These are phyloP conservation scores for Lordiphosa stackelbergi DNA, from an alignment of 1,140 invertebrate species.

Conservation along the genomic window DNA sequence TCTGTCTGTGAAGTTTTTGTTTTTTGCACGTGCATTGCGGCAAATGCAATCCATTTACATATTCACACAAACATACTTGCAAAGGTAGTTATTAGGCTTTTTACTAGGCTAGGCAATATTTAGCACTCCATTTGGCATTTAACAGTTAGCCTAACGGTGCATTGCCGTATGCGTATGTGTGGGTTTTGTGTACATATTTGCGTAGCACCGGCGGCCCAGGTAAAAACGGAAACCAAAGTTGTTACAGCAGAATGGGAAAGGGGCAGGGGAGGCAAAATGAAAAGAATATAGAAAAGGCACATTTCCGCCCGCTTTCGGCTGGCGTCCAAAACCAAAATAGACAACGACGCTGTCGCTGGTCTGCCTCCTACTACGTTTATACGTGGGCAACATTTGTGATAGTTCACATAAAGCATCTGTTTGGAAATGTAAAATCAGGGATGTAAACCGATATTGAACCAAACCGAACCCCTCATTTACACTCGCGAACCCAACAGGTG, in stretches of 20 bases:
- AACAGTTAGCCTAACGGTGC: conserved; percentile 50
- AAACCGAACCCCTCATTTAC: no score
- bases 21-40: conserved; percentile 23
- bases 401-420: no score
- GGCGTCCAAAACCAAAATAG: conserved; percentile 68
- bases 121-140: conserved; percentile 58
- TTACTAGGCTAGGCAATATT: no score
- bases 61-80: no score
- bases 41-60: conserved; percentile 26
- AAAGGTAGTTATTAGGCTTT: no score
- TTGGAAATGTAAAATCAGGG: no score
- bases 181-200: conserved; percentile 30
- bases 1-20: neutral
- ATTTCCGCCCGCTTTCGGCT: conserved; percentile 56
- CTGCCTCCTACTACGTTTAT: conserved; percentile 14
- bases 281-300: conserved; percentile 56
- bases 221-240: conserved; percentile 41
- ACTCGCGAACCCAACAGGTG: no score
- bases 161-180: neutral
- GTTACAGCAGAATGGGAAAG: conserved; percentile 4
- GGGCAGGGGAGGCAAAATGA: conserved; percentile 12
- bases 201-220: conserved; percentile 36
- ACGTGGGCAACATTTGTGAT: neutral
- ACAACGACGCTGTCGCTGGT: conserved; percentile 41
- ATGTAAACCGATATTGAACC: no score